Evolutionary conservation across 2,113 vertebrate genomes (phyloP).

Genomic region (Collichthys lucidus): DNA sequence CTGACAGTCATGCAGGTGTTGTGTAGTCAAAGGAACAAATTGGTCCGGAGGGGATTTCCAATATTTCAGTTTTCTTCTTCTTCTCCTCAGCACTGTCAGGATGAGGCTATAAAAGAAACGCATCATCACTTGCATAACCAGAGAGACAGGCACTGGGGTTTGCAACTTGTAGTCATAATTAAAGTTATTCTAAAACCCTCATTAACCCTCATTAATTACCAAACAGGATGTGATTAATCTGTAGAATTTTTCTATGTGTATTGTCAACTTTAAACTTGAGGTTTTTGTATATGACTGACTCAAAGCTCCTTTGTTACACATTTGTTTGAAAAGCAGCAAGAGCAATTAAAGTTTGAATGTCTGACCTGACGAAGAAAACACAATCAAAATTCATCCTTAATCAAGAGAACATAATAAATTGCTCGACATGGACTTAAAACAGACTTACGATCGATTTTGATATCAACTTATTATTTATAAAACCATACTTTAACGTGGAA

Average conservation of each 20-base stretch:
- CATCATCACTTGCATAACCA: constrained; percentile 22
- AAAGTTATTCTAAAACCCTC: constrained; percentile 38
- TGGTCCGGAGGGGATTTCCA: constrained; percentile 22
- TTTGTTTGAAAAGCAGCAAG: background rate
- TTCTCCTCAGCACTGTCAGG: background rate
- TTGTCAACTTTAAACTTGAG: constrained; percentile 12
- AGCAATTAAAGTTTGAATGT: background rate
- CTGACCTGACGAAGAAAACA: background rate
- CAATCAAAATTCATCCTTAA: background rate
- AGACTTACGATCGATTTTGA: too few species aligned
- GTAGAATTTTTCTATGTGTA: constrained; percentile 16
- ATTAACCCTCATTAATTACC: constrained; percentile 52
- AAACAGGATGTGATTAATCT: constrained; percentile 46
- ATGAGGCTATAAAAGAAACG: constrained; percentile 11
- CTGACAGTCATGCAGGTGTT: constrained; percentile 50
- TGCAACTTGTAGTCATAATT: constrained; percentile 38
- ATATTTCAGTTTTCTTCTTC: constrained; percentile 3
- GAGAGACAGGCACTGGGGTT: constrained; percentile 17
- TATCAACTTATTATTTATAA: too few species aligned
- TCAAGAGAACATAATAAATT: background rate
- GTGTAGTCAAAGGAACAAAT: constrained; percentile 31
- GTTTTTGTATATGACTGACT: too few species aligned
- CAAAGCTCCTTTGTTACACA: background rate
- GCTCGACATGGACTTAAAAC: background rate
- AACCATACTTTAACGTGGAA: too few species aligned